A percentile compares a stretch with the other conserved stretches of the same genome.
Conservation (phyloP, 1,140 invertebrate species). For the Pseudobourletiella spinata region DNA sequence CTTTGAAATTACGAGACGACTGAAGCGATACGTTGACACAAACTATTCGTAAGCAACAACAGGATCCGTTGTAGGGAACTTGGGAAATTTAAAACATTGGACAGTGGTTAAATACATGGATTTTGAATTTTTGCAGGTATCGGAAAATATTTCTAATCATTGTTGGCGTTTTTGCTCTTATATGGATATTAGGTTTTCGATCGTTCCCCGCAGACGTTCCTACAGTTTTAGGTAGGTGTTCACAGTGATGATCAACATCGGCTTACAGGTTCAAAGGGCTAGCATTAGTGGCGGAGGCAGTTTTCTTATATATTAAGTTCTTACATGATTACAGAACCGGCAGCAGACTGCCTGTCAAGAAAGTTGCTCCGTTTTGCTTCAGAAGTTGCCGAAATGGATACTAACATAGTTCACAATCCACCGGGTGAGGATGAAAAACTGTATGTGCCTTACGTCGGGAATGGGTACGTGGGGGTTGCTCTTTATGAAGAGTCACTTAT, state of each 20-base stretch:
- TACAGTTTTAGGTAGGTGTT: conserved; percentile 41
- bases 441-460: conserved; percentile 67
- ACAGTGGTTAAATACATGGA: too few species aligned
- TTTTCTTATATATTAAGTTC: too few species aligned
- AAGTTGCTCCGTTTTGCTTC: conserved; percentile 51
- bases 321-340: conserved; percentile 44
- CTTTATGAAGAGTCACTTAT: conserved; percentile 55
- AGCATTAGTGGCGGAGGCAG: too few species aligned
- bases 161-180: conserved; percentile 49
- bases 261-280: too few species aligned
- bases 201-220: conserved; percentile 48
- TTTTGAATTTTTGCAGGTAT: too few species aligned
- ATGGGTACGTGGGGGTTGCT: conserved; percentile 61
- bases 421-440: conserved; percentile 47
- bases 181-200: conserved; percentile 56
- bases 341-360: conserved; percentile 55
- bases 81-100: too few species aligned
- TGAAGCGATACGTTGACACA: conserved; percentile 27
- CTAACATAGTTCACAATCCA: conserved; percentile 54
- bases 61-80: too few species aligned
- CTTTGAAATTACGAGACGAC: conserved; percentile 6
- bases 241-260: too few species aligned
- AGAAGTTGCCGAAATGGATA: conserved; percentile 55
- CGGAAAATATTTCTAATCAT: conserved; percentile 55
- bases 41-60: conserved; percentile 31